These are phyloP conservation scores for Thaumetopoea pityocampa DNA, from an alignment of 1,140 invertebrate species.

Conservation along the genomic window DNA sequence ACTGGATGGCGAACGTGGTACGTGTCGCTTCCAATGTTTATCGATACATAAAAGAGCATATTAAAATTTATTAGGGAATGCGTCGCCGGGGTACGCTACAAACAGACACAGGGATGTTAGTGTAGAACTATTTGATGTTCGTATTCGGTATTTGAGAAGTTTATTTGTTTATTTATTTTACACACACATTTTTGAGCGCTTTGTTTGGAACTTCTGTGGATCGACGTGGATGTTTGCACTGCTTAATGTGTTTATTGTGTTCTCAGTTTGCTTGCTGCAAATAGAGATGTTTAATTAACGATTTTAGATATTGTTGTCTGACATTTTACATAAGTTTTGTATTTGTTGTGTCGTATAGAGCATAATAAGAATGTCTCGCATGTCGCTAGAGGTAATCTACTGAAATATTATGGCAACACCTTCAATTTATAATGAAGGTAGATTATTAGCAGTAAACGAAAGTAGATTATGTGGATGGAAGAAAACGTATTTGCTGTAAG, in stretches of 20 bases:
- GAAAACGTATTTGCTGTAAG: too few relatives aligned
- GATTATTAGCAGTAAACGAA: too few relatives aligned
- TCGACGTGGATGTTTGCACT: conserved; percentile 35
- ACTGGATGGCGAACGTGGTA: too few relatives aligned
- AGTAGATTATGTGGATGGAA: conserved; percentile 16
- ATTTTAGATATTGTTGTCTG: too few relatives aligned
- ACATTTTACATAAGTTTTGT: too few relatives aligned
- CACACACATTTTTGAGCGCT: conserved; percentile 31
- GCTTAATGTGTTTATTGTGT: conserved; percentile 43
- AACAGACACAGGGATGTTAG: conserved; percentile 43
- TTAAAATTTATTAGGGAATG: conserved; percentile 57
- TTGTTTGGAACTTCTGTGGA: conserved; percentile 13
- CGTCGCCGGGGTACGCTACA: conserved; percentile 41
- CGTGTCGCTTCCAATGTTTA: conserved; percentile 26
- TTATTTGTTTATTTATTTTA: conserved; percentile 44
- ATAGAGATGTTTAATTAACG: conserved; percentile 22
- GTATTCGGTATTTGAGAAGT: conserved; percentile 28
- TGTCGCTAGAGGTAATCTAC: too few relatives aligned
- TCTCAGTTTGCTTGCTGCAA: conserved; percentile 25
- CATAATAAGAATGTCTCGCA: too few relatives aligned
- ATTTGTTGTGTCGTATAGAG: too few relatives aligned
- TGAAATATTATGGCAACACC: too few relatives aligned
- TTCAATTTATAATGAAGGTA: too few relatives aligned
- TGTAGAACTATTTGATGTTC: conserved; percentile 56
- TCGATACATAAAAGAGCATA: conserved; percentile 37